phyloP scores from a whole-genome alignment of 2,113 vertebrate species.

The Microtus oregoni region DNA sequence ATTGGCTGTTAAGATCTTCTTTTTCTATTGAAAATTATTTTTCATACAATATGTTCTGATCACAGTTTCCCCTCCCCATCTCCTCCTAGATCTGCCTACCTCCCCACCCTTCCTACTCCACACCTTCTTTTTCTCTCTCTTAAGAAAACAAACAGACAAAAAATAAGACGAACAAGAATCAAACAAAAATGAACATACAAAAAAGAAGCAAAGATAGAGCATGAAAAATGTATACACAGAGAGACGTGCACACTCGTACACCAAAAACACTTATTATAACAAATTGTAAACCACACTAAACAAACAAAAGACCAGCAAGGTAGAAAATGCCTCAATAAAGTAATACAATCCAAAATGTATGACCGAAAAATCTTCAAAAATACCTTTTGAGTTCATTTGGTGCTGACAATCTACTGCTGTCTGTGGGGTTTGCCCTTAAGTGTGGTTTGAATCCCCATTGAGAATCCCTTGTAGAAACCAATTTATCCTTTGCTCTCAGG shows the following conservation, averaged over 20 bases:
- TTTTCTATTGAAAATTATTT: background rate
- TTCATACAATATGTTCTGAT: background rate
- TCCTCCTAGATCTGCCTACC: background rate
- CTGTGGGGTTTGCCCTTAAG: background rate
- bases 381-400: background rate
- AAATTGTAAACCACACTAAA: background rate
- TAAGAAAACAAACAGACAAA: background rate
- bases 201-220: background rate
- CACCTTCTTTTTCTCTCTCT: background rate
- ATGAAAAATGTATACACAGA: background rate
- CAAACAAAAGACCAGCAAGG: background rate
- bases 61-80: background rate
- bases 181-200: background rate
- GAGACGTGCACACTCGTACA: background rate
- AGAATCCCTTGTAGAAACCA: background rate
- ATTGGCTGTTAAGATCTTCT: conserved; percentile 20
- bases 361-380: background rate
- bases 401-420: background rate
- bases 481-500: background rate
- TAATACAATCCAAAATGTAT: background rate
- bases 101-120: background rate
- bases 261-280: background rate
- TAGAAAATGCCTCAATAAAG: background rate
- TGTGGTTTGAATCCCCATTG: background rate
- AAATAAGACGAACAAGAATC: background rate